Evolutionary conservation across 2,888 invertebrate species (phyloP).

Genomic region (Sabatieria punctata): DNA sequence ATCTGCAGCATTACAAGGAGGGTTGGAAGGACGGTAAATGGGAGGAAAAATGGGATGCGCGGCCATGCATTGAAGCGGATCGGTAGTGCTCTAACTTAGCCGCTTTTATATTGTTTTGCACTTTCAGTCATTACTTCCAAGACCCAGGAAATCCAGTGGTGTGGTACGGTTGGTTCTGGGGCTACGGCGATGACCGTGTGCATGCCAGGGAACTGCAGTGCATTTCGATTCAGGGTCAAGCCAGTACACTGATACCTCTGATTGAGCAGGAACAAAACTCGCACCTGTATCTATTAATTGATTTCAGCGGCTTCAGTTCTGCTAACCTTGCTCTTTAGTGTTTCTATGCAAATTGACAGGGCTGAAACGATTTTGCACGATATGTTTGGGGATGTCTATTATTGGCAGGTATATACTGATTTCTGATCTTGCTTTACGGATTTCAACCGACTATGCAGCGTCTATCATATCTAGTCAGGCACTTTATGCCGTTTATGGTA

Average conservation of each 20-base stretch:
- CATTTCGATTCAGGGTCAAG: slow-evolving; percentile 57
- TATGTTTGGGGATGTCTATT: slow-evolving; percentile 58
- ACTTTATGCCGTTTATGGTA: too few relatives aligned
- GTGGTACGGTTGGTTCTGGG: slow-evolving; percentile 47
- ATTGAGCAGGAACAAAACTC: too few relatives aligned
- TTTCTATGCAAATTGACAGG: slow-evolving; percentile 38
- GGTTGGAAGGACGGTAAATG: slow-evolving; percentile 65
- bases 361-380: slow-evolving; percentile 75
- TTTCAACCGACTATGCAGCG: too few relatives aligned
- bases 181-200: slow-evolving; percentile 49
- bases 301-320: slow-evolving; percentile 30
- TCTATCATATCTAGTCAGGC: too few relatives aligned
- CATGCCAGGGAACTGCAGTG: slow-evolving; percentile 51
- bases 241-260: slow-evolving; percentile 36
- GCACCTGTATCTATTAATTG: background rate
- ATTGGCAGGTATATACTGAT: slow-evolving; percentile 69
- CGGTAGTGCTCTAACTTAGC: too few relatives aligned
- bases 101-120: too few relatives aligned
- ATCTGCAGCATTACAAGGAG: slow-evolving; percentile 65
- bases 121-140: too few relatives aligned
- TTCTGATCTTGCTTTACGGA: too few relatives aligned
- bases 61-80: slow-evolving; percentile 38
- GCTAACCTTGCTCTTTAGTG: background rate
- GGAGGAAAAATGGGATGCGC: slow-evolving; percentile 57
- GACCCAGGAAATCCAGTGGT: background rate